Conservation (phyloP, 2,113 vertebrate genomes). For the zebrafish (Danio rerio) region DNA sequence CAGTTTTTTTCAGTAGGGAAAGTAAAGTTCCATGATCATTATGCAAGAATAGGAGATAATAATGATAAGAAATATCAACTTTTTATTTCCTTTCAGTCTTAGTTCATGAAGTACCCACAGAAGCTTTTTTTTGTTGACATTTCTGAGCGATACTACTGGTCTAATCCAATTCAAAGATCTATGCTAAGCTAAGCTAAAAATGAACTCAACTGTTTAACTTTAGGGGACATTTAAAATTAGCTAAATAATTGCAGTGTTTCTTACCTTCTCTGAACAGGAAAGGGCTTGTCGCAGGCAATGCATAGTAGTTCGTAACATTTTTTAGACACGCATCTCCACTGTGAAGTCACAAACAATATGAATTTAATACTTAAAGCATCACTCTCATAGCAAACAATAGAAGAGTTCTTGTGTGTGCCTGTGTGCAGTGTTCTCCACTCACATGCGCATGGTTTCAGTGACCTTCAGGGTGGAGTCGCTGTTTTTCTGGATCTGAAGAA, state of each 20-base stretch:
- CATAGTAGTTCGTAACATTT: not conserved
- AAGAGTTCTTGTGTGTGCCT: not conserved
- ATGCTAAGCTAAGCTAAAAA: too few species aligned
- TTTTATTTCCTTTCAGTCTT: too few species aligned
- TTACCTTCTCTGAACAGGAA: slow-evolving; percentile 38
- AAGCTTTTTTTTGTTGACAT: too few species aligned
- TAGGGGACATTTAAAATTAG: too few species aligned
- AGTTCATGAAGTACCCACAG: too few species aligned
- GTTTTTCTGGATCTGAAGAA: slow-evolving; percentile 16
- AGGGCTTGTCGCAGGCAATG: not conserved
- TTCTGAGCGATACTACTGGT: too few species aligned
- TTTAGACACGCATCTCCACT: slow-evolving; percentile 14
- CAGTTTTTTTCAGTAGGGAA: too few species aligned
- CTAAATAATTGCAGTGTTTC: not conserved
- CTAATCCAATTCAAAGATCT: too few species aligned
- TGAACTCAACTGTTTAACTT: too few species aligned
- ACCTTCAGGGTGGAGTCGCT: not conserved
- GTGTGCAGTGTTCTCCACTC: not conserved
- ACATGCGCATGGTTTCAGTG: not conserved
- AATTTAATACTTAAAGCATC: not conserved
- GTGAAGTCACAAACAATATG: not conserved
- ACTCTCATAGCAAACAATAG: not conserved
- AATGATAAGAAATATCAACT: too few species aligned
- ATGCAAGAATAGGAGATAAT: too few species aligned
- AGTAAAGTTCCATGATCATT: too few species aligned